phyloP scores from a whole-genome alignment of 1,140 invertebrate species.

The Leptestheria dahalacensis region DNA sequence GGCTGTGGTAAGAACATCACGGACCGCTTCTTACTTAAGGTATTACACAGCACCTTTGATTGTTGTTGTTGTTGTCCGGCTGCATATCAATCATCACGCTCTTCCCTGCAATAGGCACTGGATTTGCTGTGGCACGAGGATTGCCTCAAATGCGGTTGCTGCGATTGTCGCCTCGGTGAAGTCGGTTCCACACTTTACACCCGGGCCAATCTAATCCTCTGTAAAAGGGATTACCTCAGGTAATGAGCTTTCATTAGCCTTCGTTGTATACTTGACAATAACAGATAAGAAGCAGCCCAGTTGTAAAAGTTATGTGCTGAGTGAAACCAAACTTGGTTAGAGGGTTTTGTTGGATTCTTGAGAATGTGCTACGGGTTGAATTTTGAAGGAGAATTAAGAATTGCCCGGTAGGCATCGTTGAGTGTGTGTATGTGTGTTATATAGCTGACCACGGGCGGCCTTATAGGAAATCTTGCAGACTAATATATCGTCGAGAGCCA shows the following conservation, averaged over 20 bases:
- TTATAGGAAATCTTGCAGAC: neutral
- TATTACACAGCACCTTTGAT: neutral
- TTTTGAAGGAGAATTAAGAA: too few relatives aligned
- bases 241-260: slow-evolving; percentile 28
- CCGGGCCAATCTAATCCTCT: slow-evolving; percentile 81
- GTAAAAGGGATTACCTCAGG: slow-evolving; percentile 87
- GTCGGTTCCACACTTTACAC: slow-evolving; percentile 82
- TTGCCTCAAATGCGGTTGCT: slow-evolving; percentile 84
- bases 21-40: slow-evolving; percentile 29
- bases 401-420: too few relatives aligned
- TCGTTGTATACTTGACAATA: too few relatives aligned
- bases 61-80: neutral
- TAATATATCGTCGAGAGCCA: neutral
- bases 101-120: slow-evolving; percentile 45
- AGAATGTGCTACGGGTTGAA: too few relatives aligned
- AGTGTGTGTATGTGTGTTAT: too few relatives aligned
- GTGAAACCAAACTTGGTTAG: too few relatives aligned
- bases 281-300: too few relatives aligned
- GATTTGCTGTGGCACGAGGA: slow-evolving; percentile 90
- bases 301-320: too few relatives aligned
- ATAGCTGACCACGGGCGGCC: neutral
- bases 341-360: too few relatives aligned
- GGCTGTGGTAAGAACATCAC: slow-evolving; percentile 33
- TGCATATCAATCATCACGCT: neutral
- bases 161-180: slow-evolving; percentile 78